phyloP scores from a whole-genome alignment of 2,113 vertebrate species.

The Mustela nigripes region DNA sequence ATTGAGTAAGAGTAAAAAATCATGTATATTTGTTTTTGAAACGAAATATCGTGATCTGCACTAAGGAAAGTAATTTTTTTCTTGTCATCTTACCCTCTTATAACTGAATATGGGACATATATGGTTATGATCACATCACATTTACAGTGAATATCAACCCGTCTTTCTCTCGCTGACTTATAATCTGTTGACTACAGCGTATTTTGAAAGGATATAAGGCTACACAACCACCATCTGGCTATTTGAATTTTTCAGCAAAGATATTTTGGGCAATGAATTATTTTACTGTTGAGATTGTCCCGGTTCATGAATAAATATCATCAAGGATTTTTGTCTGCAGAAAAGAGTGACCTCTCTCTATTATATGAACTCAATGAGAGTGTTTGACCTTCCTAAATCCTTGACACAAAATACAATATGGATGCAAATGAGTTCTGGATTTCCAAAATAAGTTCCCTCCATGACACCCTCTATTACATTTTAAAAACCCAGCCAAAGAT shows the following conservation, averaged over 20 bases:
- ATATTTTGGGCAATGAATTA: constrained; percentile 76
- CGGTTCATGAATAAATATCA: constrained; percentile 81
- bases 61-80: neutral
- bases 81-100: neutral
- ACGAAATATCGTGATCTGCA: neutral
- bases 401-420: constrained; percentile 61
- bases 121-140: neutral
- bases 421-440: constrained; percentile 70
- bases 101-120: neutral
- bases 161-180: neutral
- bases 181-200: constrained; percentile 40
- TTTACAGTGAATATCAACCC: constrained; percentile 3
- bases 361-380: constrained; percentile 60
- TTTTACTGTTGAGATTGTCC: constrained; percentile 62
- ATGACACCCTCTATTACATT: neutral
- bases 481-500: constrained; percentile 61
- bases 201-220: constrained; percentile 61
- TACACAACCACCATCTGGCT: constrained; percentile 57
- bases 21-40: constrained; percentile 22
- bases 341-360: constrained; percentile 70
- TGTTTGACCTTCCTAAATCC: constrained; percentile 73
- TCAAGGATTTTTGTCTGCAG: constrained; percentile 65
- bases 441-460: constrained; percentile 56
- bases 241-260: constrained; percentile 72
- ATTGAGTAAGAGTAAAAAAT: neutral